Conservation (phyloP, 2,888 invertebrate species). For the Nineta flava region DNA sequence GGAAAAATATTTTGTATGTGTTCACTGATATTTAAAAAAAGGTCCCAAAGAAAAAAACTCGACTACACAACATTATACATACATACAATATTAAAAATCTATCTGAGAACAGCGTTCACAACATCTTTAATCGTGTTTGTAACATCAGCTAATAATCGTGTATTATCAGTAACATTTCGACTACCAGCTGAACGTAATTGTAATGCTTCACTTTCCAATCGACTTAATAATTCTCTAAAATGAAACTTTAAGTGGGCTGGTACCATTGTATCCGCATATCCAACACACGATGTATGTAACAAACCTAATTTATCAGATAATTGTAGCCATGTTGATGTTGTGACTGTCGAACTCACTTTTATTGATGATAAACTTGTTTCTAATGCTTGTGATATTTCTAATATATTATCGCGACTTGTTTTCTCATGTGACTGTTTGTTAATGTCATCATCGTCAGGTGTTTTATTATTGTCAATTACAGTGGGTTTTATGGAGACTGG, state of each 20-base stretch:
- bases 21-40: too few relatives aligned
- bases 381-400: conserved; percentile 48
- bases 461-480: conserved; percentile 23
- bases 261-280: conserved; percentile 60
- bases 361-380: conserved; percentile 47
- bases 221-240: conserved; percentile 56
- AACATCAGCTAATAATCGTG: conserved; percentile 52
- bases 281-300: conserved; percentile 66
- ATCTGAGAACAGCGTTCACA: conserved; percentile 57
- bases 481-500: conserved; percentile 33
- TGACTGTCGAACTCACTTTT: conserved; percentile 33
- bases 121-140: conserved; percentile 57
- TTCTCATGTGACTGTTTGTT: conserved; percentile 16
- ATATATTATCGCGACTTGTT: conserved; percentile 34
- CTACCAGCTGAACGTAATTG: conserved; percentile 51
- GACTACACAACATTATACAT: too few relatives aligned
- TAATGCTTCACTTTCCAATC: conserved; percentile 52
- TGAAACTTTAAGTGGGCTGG: conserved; percentile 81
- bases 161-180: conserved; percentile 50
- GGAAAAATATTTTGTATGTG: too few relatives aligned
- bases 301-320: conserved; percentile 67
- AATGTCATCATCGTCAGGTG: conserved; percentile 27
- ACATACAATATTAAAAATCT: conserved; percentile 9
- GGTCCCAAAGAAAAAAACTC: too few relatives aligned
- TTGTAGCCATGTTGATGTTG: conserved; percentile 59